These are phyloP conservation scores for Mastacembelus armatus DNA, from an alignment of 2,797 vertebrate genomes.

Conservation along the genomic window DNA sequence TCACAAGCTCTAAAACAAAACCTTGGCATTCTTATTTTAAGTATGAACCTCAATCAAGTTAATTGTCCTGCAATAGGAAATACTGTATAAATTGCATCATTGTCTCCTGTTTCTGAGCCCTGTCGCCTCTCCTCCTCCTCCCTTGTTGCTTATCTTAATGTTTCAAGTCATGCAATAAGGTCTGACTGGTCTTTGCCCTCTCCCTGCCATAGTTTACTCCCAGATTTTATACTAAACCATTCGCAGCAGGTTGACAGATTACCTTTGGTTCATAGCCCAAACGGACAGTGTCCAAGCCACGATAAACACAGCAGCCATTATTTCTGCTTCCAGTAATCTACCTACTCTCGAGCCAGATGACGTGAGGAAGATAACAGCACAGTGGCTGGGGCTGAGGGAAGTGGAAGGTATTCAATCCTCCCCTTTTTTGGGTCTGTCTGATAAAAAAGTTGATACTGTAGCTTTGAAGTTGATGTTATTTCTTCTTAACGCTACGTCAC, in stretches of 20 bases:
- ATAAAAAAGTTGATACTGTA: constrained; percentile 54
- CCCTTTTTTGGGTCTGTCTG: constrained; percentile 37
- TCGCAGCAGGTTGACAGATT: constrained; percentile 76
- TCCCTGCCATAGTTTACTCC: constrained; percentile 58
- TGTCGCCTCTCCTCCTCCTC: constrained; percentile 19
- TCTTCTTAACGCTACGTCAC: constrained; percentile 63
- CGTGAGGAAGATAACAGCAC: constrained; percentile 71
- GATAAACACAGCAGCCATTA: constrained; percentile 78
- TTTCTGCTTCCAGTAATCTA: constrained; percentile 82
- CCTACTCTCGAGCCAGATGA: constrained; percentile 71
- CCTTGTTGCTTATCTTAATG: constrained; percentile 57
- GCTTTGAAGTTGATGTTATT: constrained; percentile 68
- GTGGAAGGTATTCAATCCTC: constrained; percentile 54
- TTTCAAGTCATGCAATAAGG: constrained; percentile 40
- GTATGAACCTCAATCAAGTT: constrained; percentile 41
- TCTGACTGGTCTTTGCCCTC: constrained; percentile 48
- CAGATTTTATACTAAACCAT: constrained; percentile 59
- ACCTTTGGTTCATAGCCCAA: constrained; percentile 75
- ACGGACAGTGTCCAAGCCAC: constrained; percentile 74
- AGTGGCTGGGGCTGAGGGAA: constrained; percentile 51
- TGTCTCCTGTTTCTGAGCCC: constrained; percentile 41
- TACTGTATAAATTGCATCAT: constrained; percentile 46
- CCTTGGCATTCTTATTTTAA: constrained; percentile 15
- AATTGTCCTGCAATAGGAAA: constrained; percentile 53
- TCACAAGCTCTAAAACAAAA: constrained; percentile 22